Base-by-base conservation (phyloP, 2,888 invertebrate species). In the Sinohyriopsis cumingii region DNA sequence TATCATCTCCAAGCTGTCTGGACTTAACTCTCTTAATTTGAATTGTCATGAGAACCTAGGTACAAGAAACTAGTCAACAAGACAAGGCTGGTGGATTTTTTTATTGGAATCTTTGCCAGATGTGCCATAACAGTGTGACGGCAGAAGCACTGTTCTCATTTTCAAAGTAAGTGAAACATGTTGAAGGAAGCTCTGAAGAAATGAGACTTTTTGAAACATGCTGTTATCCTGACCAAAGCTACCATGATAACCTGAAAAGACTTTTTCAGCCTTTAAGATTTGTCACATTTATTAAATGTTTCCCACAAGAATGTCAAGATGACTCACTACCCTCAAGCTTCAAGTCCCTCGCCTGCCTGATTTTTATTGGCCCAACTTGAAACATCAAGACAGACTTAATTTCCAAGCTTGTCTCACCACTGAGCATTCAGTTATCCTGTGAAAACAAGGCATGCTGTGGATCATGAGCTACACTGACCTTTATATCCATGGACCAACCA, bases 401-500 rank as follows among this genome's bases (percentile, higher is more conserved):
- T 7, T 54, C n/a, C 15, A 15, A 18, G 19, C n/a, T 20, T 12
- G 28, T 20, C 63, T 54, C 5, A 19, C 54, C n/a, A 45, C 33
- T 54, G 28, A n/a, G 55, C 20, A 45, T 24, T 33, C 19, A 25
- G 20, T n/a, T n/a, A 57, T n/a, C 1, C 62, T 22, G 22, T 22
- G 53, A 57, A 54, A 55, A 19, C 28, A 28, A n/a, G 66, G 19
- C 71, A 73, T 54, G 33, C 33, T 7, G 7, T 20, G 54, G 25
- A 45, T n/a, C 65, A 61, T 45, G 67, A 73, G 59, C 65, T 66
- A 62, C 22, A 67, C 53, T 62, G 71, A 57, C n/a, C 22, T 72
- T 7, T 6, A 22, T 53, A 25, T 69, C 20, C 28, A 66, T 60
- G 59, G 45, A 18, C 7, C 5, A 54, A 59, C 60, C 20, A 22